Evolutionary conservation across 2,797 vertebrate genomes (phyloP).

Genomic region (Vespertilio murinus): DNA sequence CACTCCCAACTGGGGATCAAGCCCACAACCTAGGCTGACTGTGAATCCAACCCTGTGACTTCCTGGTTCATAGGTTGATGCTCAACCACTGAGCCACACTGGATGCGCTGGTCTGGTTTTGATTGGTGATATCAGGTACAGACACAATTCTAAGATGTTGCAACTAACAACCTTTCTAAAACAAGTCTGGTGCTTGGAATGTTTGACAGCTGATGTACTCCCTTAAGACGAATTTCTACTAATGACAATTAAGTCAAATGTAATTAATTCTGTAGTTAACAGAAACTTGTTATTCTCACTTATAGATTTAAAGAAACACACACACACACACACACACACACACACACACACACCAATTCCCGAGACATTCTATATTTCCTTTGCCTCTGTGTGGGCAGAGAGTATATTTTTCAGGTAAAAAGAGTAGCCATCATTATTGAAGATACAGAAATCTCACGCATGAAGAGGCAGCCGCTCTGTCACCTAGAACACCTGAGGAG

Average conservation of each 20-base stretch:
- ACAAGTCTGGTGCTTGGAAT: background rate
- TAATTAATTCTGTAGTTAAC: background rate
- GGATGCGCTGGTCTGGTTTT: background rate
- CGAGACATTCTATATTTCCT: background rate
- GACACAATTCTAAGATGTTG: background rate
- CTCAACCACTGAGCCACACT: too few species aligned
- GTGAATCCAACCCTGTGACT: too few species aligned
- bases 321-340: too few species aligned
- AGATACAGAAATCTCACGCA: background rate
- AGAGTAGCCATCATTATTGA: background rate
- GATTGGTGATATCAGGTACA: background rate
- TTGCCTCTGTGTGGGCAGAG: background rate
- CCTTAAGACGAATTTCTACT: background rate
- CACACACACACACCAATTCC: background rate
- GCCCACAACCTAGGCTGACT: too few species aligned
- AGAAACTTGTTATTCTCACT: slow-evolving; percentile 14
- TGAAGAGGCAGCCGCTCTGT: background rate
- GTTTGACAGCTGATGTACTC: background rate
- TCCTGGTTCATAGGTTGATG: too few species aligned
- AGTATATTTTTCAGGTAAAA: background rate
- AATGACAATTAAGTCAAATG: background rate
- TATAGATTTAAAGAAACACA: background rate
- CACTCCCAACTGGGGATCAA: too few species aligned
- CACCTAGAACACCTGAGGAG: background rate
- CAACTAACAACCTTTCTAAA: background rate